Percentiles rank a stretch among this genome's conserved stretches.
phyloP scores from a whole-genome alignment of 2,113 vertebrate species.

The Thalassarche chlororhynchos region DNA sequence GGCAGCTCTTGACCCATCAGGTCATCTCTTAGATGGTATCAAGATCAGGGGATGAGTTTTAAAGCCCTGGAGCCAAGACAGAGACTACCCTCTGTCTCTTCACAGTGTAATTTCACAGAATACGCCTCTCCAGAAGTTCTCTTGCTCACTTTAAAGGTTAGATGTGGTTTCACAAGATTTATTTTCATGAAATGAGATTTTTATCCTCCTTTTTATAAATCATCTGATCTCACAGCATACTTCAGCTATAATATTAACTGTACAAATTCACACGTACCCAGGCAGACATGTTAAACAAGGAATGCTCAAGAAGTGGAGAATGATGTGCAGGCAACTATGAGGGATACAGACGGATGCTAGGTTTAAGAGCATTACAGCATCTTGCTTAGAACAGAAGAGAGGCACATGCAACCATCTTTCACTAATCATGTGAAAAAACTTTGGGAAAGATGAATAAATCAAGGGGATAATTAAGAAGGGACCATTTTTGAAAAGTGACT shows the following conservation, averaged over 20 bases:
- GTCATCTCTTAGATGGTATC: not conserved
- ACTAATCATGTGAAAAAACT: not conserved
- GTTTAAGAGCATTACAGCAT: not conserved
- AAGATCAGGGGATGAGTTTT: not conserved
- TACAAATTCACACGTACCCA: not conserved
- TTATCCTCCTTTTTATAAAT: not conserved
- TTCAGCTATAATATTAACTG: not conserved
- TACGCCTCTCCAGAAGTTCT: not conserved
- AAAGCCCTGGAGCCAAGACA: not conserved
- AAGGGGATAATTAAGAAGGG: not conserved
- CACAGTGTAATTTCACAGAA: not conserved
- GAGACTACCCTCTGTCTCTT: not conserved
- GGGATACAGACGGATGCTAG: not conserved
- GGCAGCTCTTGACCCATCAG: not conserved
- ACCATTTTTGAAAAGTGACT: not conserved
- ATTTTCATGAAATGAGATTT: not conserved
- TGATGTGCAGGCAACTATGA: not conserved
- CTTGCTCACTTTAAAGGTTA: not conserved
- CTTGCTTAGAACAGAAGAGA: not conserved
- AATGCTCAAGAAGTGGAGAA: not conserved
- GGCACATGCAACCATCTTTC: not conserved
- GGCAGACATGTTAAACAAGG: not conserved
- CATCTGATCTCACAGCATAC: not conserved
- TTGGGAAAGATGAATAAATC: not conserved
- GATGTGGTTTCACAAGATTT: not conserved